Evolutionary conservation across 2,797 vertebrate genomes (phyloP), one percentile per base, ranked within the genome.

Genomic region (Microctenopoma stevenorrisi): DNA sequence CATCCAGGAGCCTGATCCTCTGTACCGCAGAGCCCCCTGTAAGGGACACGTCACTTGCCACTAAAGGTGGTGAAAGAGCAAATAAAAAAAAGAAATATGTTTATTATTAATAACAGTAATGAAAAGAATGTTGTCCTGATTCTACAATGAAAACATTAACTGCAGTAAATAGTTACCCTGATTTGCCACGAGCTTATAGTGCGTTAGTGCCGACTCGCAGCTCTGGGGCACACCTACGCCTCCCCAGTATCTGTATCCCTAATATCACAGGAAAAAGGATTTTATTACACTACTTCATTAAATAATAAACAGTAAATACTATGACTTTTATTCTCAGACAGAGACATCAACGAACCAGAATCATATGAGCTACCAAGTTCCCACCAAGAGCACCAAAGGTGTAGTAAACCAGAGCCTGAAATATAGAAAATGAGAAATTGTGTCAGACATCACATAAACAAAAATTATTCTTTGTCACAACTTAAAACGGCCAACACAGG

Each of bases 181-280:
- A 89, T 97, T 99, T 57, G 98, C 97, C 59, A 99, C 98, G 5
- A 97, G 94, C 30, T 95, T 94, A 76, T 99, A 99, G 86, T 99
- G 97, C 0, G 98, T 99, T 53, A 99, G 92, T 0, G 98, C 98
- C 14, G 98, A 98, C 89, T 99, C 98, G 76, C 98, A 99, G 69
- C 97, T 99, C 68, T 98, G 97, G 58, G 97, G 96, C 70, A 99
- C 98, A 46, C 98, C 98, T 18, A 99, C 96, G 30, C 98, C 97
- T 52, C 96, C 96, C 97, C 97, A 99, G 90, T 99, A 99, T 13
- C 98, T 93, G 91, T 99, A 99, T 51, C 98, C 98, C 98, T 99
- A 77, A 58, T n/a, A 43, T 44, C 18, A 62, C 15, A 63, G 13
- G 12, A 14, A 4, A 42, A 4, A 37, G 9, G 9, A 37, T 37